Evolutionary conservation across 2,888 invertebrate species (phyloP), one percentile per base, ranked within the genome.

Genomic region (Laothoe populi): DNA sequence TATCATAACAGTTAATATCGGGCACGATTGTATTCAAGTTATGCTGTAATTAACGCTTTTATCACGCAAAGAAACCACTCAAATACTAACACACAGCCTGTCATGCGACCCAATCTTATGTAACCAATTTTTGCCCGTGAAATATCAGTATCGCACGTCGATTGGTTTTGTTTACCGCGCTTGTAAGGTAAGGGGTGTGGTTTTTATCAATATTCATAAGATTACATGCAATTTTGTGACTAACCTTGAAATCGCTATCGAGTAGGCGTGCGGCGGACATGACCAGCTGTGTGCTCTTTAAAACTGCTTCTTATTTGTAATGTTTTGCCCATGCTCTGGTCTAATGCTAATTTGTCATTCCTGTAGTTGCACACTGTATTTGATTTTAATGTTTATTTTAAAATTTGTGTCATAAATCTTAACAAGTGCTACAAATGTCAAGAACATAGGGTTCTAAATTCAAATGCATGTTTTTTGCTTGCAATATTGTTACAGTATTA

Each of bases 41-140:
- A 88, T 88, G 87, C 81, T 79, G 75, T 84, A 73, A 81, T 77
- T 86, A 90, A 85, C 84, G 83, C 84, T 86, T 40, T 83, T 66
- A 70, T 72, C 74, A 76, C 49, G 73, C 73, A 73, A 62, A 70
- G 68, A 78, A 75, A 78, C 74, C 70, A 74, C 77, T 75, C 74
- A 71, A 79, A 73, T 75, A 70, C 67, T 79, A 80, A 78, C 78
- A 77, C 69, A 76, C 77, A 77, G 72, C 70, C 83, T 89, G 91
- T 90, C 92, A 92, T 89, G 86, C 84, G 88, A 86, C 79, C 79
- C 70, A 68, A 67, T 82, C 92, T 92, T 92, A 92, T 91, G 91
- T 92, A 92, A 92, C 87, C 66, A 70, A 85, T 82, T 84, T 86
- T 78, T 84, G 79, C 82, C 79, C 78, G 82, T 83, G 83, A 88